Percentiles rank a stretch among this genome's conserved stretches.
Evolutionary conservation across 2,113 vertebrate species (phyloP).

Genomic region (Oostethus manadensis): DNA sequence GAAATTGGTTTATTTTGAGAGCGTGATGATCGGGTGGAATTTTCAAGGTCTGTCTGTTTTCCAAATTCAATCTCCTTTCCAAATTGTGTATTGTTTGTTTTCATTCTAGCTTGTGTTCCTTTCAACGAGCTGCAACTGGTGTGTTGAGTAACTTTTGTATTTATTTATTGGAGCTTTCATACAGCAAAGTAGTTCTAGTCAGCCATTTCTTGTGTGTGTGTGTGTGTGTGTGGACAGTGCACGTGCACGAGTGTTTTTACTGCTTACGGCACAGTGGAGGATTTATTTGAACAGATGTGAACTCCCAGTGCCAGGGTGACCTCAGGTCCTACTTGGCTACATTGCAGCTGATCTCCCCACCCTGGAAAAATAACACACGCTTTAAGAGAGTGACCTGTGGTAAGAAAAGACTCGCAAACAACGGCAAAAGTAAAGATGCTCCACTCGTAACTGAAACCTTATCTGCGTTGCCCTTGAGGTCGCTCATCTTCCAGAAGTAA

Average conservation of each 20-base stretch:
- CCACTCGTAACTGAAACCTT: constrained; percentile 39
- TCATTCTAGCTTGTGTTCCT: no score
- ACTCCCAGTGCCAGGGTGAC: constrained; percentile 57
- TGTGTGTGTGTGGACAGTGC: constrained; percentile 17
- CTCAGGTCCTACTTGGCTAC: constrained; percentile 61
- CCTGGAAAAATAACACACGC: constrained; percentile 64
- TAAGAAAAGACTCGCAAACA: constrained; percentile 44
- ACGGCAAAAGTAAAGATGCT: constrained; percentile 28
- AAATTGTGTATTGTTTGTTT: no score
- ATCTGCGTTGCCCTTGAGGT: constrained; percentile 28
- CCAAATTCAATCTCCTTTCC: no score
- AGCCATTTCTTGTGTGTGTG: constrained; percentile 1
- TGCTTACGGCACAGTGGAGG: constrained; percentile 58
- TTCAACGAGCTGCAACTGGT: no score
- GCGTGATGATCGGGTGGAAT: no score
- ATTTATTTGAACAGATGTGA: constrained; percentile 76
- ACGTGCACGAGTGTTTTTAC: constrained; percentile 49
- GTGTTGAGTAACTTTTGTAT: no score
- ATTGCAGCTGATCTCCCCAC: constrained; percentile 60
- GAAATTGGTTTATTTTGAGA: no score
- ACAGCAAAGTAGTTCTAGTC: constrained; percentile 8
- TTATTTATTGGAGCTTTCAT: not conserved
- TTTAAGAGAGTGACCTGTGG: constrained; percentile 65
- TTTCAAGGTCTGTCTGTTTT: no score
- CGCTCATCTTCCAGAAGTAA: constrained; percentile 27